Evolutionary conservation across 2,888 invertebrate genomes (phyloP).

Genomic region (Onchidella celtica): DNA sequence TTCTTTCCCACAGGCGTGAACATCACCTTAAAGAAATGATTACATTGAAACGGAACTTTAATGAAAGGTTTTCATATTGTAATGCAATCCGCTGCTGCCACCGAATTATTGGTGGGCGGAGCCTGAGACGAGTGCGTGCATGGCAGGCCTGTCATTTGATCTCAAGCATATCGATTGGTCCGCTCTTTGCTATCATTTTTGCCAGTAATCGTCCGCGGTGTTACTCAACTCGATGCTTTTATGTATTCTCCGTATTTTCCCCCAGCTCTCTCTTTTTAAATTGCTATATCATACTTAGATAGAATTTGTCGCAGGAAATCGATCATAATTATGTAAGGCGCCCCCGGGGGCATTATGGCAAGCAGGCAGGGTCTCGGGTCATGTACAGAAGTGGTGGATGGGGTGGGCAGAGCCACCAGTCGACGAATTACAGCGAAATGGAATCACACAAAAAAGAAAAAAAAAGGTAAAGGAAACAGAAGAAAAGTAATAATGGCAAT

Average conservation of each 20-base stretch:
- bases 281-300: constrained; percentile 45
- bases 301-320: constrained; percentile 39
- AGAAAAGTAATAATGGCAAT: constrained; percentile 40
- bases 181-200: constrained; percentile 36
- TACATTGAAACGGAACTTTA: constrained; percentile 11
- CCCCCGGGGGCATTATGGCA: constrained; percentile 17
- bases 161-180: constrained; percentile 40
- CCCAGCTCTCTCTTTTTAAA: not conserved
- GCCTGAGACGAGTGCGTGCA: constrained; percentile 40
- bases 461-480: too few species aligned
- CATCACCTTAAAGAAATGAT: not conserved
- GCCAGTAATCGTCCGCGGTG: constrained; percentile 42
- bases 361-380: constrained; percentile 29
- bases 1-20: not conserved
- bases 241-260: constrained; percentile 2
- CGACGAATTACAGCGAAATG: constrained; percentile 32
- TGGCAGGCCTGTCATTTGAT: constrained; percentile 39
- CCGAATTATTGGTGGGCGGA: constrained; percentile 39
- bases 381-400: constrained; percentile 1
- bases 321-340: constrained; percentile 8
- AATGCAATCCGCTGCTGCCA: constrained; percentile 36
- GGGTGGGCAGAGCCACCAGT: constrained; percentile 5
- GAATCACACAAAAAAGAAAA: constrained; percentile 36
- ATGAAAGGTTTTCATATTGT: constrained; percentile 37
- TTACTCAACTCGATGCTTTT: constrained; percentile 42